Conservation (phyloP, 2,797 vertebrate species). For the Lacerta bilineata region DNA sequence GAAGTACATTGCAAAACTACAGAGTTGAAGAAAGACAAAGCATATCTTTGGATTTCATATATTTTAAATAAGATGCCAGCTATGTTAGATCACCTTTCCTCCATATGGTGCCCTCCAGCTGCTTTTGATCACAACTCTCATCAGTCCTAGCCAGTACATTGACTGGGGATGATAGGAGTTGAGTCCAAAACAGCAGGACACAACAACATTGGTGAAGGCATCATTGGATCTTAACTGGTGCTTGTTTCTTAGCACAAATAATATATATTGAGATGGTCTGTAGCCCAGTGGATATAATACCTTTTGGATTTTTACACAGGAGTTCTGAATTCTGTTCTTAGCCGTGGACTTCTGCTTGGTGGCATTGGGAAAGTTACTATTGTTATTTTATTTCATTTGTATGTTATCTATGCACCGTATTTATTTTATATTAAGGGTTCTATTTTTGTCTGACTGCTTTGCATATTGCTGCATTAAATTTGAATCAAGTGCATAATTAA, state of each 20-base stretch:
- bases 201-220: too few relatives aligned
- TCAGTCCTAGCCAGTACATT: too few relatives aligned
- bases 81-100: background rate
- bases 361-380: background rate
- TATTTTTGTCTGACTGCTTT: too few relatives aligned
- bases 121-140: too few relatives aligned
- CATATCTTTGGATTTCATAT: background rate
- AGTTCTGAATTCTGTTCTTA: background rate
- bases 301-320: background rate
- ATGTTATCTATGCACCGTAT: background rate
- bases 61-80: background rate
- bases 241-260: background rate
- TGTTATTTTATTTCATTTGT: background rate
- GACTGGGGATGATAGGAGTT: too few relatives aligned
- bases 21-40: background rate
- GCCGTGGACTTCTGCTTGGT: background rate
- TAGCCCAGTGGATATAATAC: background rate
- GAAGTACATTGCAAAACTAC: background rate
- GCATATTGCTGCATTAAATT: background rate
- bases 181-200: too few relatives aligned
- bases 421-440: background rate
- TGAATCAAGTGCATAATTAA: background rate
- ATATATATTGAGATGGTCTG: background rate
- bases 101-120: too few relatives aligned
- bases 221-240: background rate